phyloP scores from a whole-genome alignment of 2,888 invertebrate genomes.

The Spodoptera exigua region DNA sequence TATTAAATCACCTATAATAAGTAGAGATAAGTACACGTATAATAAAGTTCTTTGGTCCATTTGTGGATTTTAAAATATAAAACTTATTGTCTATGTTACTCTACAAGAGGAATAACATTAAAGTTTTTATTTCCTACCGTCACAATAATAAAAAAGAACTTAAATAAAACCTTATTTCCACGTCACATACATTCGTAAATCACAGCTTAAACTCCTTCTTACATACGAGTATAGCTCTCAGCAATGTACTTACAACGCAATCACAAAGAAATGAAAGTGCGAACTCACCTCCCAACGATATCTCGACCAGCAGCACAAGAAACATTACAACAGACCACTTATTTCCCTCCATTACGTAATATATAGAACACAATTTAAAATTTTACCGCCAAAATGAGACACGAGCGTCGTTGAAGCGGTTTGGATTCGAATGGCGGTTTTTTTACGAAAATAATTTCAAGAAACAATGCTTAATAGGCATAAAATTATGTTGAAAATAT shows the following conservation, averaged over 20 bases:
- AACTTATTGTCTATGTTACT: too few species aligned
- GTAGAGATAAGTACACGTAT: too few species aligned
- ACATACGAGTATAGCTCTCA: slow-evolving; percentile 5
- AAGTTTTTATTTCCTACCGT: too few species aligned
- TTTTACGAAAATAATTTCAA: slow-evolving; percentile 50
- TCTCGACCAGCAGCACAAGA: slow-evolving; percentile 34
- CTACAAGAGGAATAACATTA: too few species aligned
- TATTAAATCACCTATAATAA: too few species aligned
- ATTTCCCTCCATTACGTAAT: slow-evolving; percentile 48
- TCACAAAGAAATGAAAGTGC: slow-evolving; percentile 37
- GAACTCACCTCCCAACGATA: slow-evolving; percentile 51
- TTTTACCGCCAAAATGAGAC: slow-evolving; percentile 24
- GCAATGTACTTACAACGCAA: slow-evolving; percentile 1
- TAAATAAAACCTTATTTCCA: too few species aligned
- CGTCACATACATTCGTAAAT: too few species aligned
- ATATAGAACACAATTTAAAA: slow-evolving; percentile 27
- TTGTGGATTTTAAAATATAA: too few species aligned
- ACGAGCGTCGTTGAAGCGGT: slow-evolving; percentile 48
- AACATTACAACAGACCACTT: slow-evolving; percentile 40
- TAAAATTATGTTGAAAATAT: slow-evolving; percentile 54
- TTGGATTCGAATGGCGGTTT: slow-evolving; percentile 60
- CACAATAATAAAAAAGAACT: too few species aligned
- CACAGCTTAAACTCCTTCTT: not conserved
- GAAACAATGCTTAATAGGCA: slow-evolving; percentile 52
- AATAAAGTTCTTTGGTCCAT: too few species aligned